A percentile compares a stretch with the other conserved stretches of the same genome.
phyloP scores from a whole-genome alignment of 2,113 vertebrate genomes.

The Polypterus bichir region DNA sequence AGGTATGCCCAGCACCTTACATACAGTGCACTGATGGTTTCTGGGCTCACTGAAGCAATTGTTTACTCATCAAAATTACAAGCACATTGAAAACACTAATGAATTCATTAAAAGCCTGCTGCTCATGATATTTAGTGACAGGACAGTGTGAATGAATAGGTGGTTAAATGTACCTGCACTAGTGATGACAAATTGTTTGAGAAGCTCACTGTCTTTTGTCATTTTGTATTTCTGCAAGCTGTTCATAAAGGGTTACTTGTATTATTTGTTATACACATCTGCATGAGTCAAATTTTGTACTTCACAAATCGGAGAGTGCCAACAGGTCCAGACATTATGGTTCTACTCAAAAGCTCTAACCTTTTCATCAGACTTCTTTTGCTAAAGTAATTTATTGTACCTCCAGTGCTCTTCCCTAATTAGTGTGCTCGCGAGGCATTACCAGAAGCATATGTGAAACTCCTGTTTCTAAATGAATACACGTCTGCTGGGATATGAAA shows the following conservation, averaged over 20 bases:
- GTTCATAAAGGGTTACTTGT: slow-evolving; percentile 39
- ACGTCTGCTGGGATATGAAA: slow-evolving; percentile 23
- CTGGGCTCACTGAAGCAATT: slow-evolving; percentile 22
- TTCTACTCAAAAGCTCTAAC: slow-evolving; percentile 36
- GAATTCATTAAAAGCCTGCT: slow-evolving; percentile 52
- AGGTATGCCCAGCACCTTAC: no score
- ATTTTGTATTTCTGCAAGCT: slow-evolving; percentile 42
- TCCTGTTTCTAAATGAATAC: slow-evolving; percentile 26
- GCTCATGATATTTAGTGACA: slow-evolving; percentile 51
- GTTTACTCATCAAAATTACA: slow-evolving; percentile 44
- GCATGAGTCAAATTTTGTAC: slow-evolving; percentile 36
- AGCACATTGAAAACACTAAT: slow-evolving; percentile 56
- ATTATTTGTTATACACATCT: slow-evolving; percentile 35
- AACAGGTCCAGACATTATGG: slow-evolving; percentile 28
- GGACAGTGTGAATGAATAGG: slow-evolving; percentile 40
- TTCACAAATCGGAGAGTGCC: slow-evolving; percentile 34
- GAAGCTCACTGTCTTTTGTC: slow-evolving; percentile 38
- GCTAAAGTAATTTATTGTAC: slow-evolving; percentile 32
- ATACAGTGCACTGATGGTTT: no score
- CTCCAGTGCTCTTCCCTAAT: slow-evolving; percentile 35
- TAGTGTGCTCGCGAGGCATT: slow-evolving; percentile 29
- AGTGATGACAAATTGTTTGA: slow-evolving; percentile 45
- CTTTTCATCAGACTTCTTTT: slow-evolving; percentile 36
- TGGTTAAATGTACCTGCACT: slow-evolving; percentile 43
- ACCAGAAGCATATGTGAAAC: slow-evolving; percentile 26